Evolutionary conservation across 2,797 vertebrate species (phyloP).

Genomic region (Pitangus sulphuratus): DNA sequence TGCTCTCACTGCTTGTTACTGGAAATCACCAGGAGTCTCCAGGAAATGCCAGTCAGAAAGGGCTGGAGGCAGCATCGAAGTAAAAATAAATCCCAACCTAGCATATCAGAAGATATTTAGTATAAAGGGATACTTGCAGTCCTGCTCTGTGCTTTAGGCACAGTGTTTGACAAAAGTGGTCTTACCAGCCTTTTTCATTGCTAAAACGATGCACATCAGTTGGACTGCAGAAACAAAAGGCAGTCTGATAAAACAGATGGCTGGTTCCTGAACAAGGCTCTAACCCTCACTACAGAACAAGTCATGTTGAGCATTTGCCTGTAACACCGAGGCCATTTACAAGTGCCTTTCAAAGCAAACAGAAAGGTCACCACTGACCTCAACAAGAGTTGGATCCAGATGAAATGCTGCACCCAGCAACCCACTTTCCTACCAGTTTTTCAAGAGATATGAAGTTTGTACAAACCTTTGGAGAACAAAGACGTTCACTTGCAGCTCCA

Average conservation of each 20-base stretch:
- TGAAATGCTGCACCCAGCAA: not conserved
- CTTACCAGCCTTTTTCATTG: not conserved
- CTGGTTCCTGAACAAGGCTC: not conserved
- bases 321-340: not conserved
- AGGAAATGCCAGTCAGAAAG: not conserved
- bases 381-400: not conserved
- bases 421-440: not conserved
- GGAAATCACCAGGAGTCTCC: not conserved
- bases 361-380: not conserved
- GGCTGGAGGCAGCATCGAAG: not conserved
- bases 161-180: not conserved
- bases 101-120: fast-evolving
- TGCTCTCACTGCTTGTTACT: not conserved
- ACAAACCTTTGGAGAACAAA: not conserved
- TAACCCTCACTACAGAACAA: not conserved
- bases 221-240: not conserved
- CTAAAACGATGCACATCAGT: not conserved
- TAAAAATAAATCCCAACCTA: not conserved
- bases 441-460: not conserved
- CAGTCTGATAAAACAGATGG: not conserved
- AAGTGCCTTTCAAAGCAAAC: not conserved
- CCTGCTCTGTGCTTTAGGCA: not conserved
- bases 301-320: not conserved
- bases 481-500: not conserved
- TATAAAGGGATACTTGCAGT: not conserved